Conservation (phyloP, 2,113 vertebrate genomes). For the Oenanthe oenanthe region DNA sequence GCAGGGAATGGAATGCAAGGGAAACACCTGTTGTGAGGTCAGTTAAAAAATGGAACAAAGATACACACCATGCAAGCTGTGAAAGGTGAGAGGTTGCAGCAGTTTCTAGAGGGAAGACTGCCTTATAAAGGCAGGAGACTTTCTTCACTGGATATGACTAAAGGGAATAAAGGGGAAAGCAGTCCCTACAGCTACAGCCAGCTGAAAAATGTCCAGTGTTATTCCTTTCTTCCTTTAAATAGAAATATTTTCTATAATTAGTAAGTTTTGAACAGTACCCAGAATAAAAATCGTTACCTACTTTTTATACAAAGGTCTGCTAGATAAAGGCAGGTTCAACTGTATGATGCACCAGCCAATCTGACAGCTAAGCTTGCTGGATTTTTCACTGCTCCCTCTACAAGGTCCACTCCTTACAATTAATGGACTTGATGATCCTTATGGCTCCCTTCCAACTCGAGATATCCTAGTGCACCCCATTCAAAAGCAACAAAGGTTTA, state of each 20-base stretch:
- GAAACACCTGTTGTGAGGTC: constrained; percentile 60
- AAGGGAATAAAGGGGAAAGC: background rate
- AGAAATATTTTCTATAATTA: background rate
- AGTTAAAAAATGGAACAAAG: background rate
- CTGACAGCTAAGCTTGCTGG: background rate
- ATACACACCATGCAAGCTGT: background rate
- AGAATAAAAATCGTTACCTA: background rate
- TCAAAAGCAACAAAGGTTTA: background rate
- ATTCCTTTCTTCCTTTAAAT: background rate
- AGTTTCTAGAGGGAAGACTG: background rate
- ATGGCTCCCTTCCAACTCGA: background rate
- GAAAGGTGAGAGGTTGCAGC: background rate
- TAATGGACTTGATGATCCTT: background rate
- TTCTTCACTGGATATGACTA: background rate
- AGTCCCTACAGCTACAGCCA: background rate
- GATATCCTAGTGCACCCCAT: background rate
- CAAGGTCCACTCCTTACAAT: background rate
- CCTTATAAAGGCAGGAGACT: constrained; percentile 6
- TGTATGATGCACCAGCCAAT: background rate
- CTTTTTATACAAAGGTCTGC: background rate
- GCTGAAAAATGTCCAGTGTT: background rate
- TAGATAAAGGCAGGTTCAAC: background rate
- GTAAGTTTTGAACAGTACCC: background rate
- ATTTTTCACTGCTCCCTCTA: background rate
- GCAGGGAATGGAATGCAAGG: constrained; percentile 12